These are phyloP conservation scores for Semnornis frantzii DNA, from an alignment of 2,113 vertebrate genomes.

Conservation along the genomic window DNA sequence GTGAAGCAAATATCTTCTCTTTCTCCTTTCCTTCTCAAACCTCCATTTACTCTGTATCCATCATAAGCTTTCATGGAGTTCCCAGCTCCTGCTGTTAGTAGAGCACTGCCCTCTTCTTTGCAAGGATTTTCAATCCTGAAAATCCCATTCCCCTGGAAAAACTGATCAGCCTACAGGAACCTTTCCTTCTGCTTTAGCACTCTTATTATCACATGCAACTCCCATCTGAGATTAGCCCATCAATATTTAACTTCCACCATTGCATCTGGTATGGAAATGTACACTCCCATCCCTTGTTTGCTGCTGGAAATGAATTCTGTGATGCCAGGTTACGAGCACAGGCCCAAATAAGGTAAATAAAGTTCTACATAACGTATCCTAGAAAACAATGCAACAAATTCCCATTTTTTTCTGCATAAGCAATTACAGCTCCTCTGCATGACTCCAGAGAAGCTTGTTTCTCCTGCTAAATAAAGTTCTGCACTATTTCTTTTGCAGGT, in stretches of 20 bases:
- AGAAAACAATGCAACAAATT: background rate
- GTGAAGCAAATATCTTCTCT: background rate
- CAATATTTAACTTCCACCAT: slow-evolving; percentile 48
- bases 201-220: background rate
- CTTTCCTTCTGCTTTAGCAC: slow-evolving; percentile 7
- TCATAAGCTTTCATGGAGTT: background rate
- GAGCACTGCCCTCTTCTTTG: background rate
- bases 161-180: background rate
- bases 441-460: background rate
- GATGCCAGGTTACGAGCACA: background rate
- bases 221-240: slow-evolving; percentile 36
- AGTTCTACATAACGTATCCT: background rate
- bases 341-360: background rate
- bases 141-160: background rate
- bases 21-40: background rate
- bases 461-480: background rate
- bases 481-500: background rate
- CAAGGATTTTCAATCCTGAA: background rate
- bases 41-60: background rate
- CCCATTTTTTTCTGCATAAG: background rate
- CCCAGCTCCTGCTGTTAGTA: background rate
- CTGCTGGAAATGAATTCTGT: background rate
- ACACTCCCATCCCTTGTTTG: background rate
- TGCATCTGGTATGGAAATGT: background rate
- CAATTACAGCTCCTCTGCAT: background rate